A percentile compares a stretch with the other conserved stretches of the same genome.
phyloP scores from a whole-genome alignment of 2,113 vertebrate species.

The Sialia sialis region DNA sequence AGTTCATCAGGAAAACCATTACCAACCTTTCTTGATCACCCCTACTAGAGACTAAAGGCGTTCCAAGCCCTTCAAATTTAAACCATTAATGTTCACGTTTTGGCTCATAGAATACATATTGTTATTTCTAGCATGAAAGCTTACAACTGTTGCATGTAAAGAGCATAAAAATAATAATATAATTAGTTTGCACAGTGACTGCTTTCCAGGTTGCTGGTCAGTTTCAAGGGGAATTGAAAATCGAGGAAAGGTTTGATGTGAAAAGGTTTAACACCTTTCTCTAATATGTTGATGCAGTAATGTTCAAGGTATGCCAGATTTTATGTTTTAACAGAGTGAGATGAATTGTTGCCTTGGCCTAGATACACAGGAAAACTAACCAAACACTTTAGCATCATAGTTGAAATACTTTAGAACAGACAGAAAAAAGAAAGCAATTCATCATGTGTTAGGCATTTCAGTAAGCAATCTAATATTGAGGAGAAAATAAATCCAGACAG shows the following conservation, averaged over 20 bases:
- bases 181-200: not conserved
- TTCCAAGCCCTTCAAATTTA: not conserved
- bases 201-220: not conserved
- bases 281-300: not conserved
- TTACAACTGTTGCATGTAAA: not conserved
- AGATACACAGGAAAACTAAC: not conserved
- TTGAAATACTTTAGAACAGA: not conserved
- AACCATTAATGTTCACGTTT: not conserved
- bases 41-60: fast-evolving
- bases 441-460: not conserved
- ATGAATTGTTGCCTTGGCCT: not conserved
- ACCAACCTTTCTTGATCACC: not conserved
- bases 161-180: not conserved
- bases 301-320: not conserved
- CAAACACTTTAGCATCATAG: not conserved
- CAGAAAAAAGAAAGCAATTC: not conserved
- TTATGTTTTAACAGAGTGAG: not conserved
- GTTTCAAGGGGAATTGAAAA: not conserved
- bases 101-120: not conserved
- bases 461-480: not conserved
- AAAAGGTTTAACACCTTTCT: not conserved
- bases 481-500: not conserved
- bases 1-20: not conserved
- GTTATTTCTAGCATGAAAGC: not conserved
- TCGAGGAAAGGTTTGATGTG: not conserved